phyloP scores from a whole-genome alignment of 2,113 vertebrate genomes.

The Bambusicola thoracicus region DNA sequence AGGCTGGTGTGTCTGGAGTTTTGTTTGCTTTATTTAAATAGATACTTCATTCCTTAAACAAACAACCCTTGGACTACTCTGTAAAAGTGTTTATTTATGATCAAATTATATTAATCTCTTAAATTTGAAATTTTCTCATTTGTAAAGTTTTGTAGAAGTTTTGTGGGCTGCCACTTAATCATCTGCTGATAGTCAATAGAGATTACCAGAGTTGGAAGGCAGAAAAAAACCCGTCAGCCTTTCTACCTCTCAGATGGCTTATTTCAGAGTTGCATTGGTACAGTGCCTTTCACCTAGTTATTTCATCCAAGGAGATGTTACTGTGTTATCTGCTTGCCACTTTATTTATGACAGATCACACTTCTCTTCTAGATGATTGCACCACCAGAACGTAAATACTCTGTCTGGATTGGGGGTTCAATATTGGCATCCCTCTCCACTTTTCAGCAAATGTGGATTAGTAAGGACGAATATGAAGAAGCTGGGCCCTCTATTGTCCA shows the following conservation, averaged over 20 bases:
- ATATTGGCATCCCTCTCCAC: slow-evolving; percentile 5
- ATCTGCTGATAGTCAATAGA: no score
- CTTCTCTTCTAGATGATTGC: slow-evolving; percentile 41
- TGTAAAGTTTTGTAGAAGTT: not conserved
- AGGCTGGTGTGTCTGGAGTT: not conserved
- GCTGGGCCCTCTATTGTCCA: slow-evolving; percentile 46
- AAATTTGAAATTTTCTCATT: not conserved
- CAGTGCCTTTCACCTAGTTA: not conserved
- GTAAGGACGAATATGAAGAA: slow-evolving; percentile 50
- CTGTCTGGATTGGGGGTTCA: slow-evolving; percentile 39
- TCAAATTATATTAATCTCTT: not conserved
- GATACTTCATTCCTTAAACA: not conserved
- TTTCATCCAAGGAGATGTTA: not conserved
- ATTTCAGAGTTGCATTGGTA: not conserved
- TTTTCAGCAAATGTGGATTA: slow-evolving; percentile 59
- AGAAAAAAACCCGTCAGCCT: not conserved
- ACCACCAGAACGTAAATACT: slow-evolving; percentile 61
- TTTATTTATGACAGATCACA: not conserved
- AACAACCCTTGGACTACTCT: not conserved
- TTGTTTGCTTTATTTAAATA: not conserved
- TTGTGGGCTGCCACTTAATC: not conserved
- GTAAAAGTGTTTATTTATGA: not conserved
- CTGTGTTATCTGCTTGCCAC: not conserved
- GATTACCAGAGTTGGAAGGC: not conserved
- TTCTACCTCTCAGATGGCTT: not conserved